Evolutionary conservation across 2,797 vertebrate species (phyloP).

Genomic region (Macropodus opercularis): DNA sequence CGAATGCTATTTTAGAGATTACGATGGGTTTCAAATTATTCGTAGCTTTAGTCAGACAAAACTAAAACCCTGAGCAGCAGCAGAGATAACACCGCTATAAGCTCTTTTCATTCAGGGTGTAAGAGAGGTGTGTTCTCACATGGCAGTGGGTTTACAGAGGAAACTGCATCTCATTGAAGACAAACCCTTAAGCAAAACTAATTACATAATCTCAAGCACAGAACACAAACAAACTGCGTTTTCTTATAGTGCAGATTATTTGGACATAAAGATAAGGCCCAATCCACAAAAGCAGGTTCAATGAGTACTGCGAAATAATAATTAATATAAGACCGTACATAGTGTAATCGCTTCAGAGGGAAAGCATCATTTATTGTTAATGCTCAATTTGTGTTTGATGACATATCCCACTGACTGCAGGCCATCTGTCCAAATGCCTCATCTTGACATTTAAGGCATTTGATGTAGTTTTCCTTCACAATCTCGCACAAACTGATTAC

Average conservation of each 20-base stretch:
- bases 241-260: conserved; percentile 1
- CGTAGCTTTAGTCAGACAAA: conserved; percentile 46
- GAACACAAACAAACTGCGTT: not conserved
- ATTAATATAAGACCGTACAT: not conserved
- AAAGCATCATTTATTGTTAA: conserved; percentile 17
- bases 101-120: conserved; percentile 22
- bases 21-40: conserved; percentile 50
- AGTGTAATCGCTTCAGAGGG: not conserved
- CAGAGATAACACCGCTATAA: conserved; percentile 19
- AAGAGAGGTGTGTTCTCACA: conserved; percentile 28
- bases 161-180: conserved; percentile 21
- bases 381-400: conserved; percentile 20
- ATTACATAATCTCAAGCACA: not conserved
- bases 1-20: conserved; percentile 45
- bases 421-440: conserved; percentile 52
- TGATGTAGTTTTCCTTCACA: conserved; percentile 48
- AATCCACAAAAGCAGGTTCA: not conserved
- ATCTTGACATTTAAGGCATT: conserved; percentile 64
- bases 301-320: not conserved
- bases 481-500: conserved; percentile 57
- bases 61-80: conserved; percentile 25
- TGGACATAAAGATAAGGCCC: not conserved
- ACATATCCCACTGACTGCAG: conserved; percentile 28
- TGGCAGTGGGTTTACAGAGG: conserved; percentile 18
- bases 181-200: not conserved